Evolutionary conservation across 2,113 vertebrate species (phyloP).

Genomic region (Speoplatyrhinus poulsoni): DNA sequence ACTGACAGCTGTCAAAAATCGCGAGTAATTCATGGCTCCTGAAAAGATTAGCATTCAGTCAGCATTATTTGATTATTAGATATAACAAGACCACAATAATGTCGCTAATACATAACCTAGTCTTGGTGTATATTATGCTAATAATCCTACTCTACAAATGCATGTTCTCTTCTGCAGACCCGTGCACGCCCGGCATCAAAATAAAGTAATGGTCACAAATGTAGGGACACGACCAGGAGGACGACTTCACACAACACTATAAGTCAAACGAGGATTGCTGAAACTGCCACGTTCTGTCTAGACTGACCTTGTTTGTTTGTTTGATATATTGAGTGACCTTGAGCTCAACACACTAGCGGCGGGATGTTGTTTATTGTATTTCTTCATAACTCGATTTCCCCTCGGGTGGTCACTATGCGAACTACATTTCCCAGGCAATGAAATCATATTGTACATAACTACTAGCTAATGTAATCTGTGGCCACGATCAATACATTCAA

Average conservation of each 20-base stretch:
- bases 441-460: not conserved
- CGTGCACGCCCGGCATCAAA: too few species aligned
- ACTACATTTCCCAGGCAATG: slow-evolving; percentile 53
- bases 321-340: slow-evolving; percentile 46
- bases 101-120: too few species aligned
- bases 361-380: slow-evolving; percentile 53
- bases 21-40: slow-evolving; percentile 88
- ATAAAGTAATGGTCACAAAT: too few species aligned
- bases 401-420: rapidly evolving
- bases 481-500: too few species aligned
- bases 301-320: slow-evolving; percentile 51
- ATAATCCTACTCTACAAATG: too few species aligned
- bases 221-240: too few species aligned
- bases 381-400: rapidly evolving
- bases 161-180: too few species aligned
- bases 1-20: slow-evolving; percentile 87
- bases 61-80: not conserved
- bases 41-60: not conserved
- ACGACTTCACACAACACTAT: not conserved
- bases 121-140: too few species aligned
- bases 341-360: not conserved
- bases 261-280: not conserved
- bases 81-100: not conserved
- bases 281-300: not conserved
- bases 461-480: not conserved